These are phyloP conservation scores for Bombus ignitus DNA, from an alignment of 1,140 invertebrate species.

Conservation along the genomic window DNA sequence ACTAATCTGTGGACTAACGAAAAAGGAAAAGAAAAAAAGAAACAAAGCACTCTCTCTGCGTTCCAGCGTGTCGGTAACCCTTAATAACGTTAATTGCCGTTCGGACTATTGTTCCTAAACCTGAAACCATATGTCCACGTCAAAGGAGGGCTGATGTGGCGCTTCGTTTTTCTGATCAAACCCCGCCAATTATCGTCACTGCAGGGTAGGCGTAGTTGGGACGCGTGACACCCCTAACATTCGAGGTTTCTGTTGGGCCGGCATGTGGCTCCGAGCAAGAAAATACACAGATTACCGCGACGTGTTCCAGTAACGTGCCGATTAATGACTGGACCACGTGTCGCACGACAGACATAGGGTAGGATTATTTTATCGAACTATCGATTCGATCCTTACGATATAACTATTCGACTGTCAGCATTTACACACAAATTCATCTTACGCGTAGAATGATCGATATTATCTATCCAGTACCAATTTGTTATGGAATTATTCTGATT, in stretches of 20 bases:
- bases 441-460: background rate
- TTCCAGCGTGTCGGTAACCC: background rate
- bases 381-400: no score
- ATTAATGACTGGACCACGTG: constrained; percentile 49
- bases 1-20: background rate
- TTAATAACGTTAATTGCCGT: constrained; percentile 46
- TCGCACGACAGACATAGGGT: constrained; percentile 20
- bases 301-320: constrained; percentile 51
- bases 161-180: constrained; percentile 46
- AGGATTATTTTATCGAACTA: constrained; percentile 45
- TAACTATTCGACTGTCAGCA: no score
- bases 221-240: constrained; percentile 26
- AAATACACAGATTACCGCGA: constrained; percentile 51
- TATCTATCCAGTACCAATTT: no score
- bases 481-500: no score
- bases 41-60: background rate
- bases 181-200: constrained; percentile 59
- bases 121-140: constrained; percentile 27
- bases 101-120: constrained; percentile 50
- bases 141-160: constrained; percentile 16
- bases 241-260: background rate
- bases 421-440: background rate
- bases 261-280: constrained; percentile 38
- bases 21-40: background rate
- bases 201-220: constrained; percentile 3